These are phyloP conservation scores for Acromyrmex heyeri DNA, from an alignment of 1,140 invertebrate genomes.

Conservation along the genomic window DNA sequence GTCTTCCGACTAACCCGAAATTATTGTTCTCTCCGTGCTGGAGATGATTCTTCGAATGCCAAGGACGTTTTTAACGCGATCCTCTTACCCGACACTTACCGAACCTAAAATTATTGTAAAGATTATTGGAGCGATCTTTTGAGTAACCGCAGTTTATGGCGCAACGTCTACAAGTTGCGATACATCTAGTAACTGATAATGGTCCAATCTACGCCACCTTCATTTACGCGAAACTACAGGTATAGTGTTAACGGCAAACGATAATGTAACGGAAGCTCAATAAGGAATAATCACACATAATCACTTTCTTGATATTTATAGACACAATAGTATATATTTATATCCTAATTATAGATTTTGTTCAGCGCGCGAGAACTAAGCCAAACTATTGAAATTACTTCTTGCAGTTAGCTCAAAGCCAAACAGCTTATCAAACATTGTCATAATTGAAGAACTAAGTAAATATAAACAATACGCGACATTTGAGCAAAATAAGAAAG, in stretches of 20 bases:
- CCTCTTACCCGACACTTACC: conserved; percentile 55
- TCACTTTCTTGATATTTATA: not conserved
- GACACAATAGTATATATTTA: conserved; percentile 4
- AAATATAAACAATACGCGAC: not conserved
- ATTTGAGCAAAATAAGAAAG: not conserved
- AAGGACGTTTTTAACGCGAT: conserved; percentile 59
- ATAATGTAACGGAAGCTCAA: conserved; percentile 28
- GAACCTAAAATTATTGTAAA: conserved; percentile 64
- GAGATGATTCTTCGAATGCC: conserved; percentile 63
- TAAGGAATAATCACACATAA: not conserved
- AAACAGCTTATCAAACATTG: not conserved
- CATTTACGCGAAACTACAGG: conserved; percentile 20
- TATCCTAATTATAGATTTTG: not conserved
- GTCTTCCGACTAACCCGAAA: conserved; percentile 55
- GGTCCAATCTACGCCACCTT: conserved; percentile 2
- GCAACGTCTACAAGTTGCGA: conserved; percentile 35
- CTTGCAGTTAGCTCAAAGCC: not conserved
- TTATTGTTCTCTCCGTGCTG: conserved; percentile 50
- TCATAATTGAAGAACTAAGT: not conserved
- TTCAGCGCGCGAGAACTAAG: not conserved
- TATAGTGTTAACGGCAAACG: not conserved
- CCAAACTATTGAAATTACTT: not conserved
- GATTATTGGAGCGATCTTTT: conserved; percentile 50
- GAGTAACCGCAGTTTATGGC: conserved; percentile 60
- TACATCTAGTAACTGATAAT: conserved; percentile 48